Evolutionary conservation across 2,888 invertebrate genomes (phyloP).

Genomic region (Lepidocyrtoides sp.): DNA sequence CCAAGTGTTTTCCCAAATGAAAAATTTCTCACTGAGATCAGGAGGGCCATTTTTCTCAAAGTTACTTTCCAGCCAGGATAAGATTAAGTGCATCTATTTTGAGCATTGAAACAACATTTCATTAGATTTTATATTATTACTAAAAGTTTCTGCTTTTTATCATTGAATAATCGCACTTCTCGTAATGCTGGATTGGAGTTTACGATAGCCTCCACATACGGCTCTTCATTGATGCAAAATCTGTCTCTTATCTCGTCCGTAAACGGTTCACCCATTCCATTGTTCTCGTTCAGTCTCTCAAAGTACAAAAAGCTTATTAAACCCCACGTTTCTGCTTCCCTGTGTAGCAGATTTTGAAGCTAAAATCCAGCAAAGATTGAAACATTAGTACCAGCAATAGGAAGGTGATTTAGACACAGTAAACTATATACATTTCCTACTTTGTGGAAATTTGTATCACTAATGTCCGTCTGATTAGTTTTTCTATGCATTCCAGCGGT

Average conservation of each 20-base stretch:
- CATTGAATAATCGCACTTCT: conserved; percentile 81
- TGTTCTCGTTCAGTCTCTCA: conserved; percentile 70
- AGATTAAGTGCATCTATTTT: conserved; percentile 77
- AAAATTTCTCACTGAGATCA: conserved; percentile 78
- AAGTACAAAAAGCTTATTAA: conserved; percentile 76
- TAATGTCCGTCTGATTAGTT: conserved; percentile 77
- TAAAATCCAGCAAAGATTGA: conserved; percentile 32
- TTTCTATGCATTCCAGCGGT: conserved; percentile 50
- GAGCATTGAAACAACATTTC: no score
- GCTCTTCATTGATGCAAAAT: conserved; percentile 79
- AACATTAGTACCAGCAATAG: not conserved
- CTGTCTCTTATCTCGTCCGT: conserved; percentile 59
- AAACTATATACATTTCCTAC: conserved; percentile 42
- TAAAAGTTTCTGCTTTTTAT: no score
- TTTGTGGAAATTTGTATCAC: conserved; percentile 69
- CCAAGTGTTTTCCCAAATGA: conserved; percentile 84
- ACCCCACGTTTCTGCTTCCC: conserved; percentile 83
- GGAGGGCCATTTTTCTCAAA: conserved; percentile 73
- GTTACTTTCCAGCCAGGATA: conserved; percentile 82
- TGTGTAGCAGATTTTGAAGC: conserved; percentile 72
- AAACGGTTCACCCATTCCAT: conserved; percentile 31
- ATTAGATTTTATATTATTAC: no score
- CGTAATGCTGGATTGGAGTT: conserved; percentile 68
- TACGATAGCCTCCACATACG: conserved; percentile 64
- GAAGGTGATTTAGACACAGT: not conserved